These are phyloP conservation scores for Argynnis bischoffii DNA, from an alignment of 2,888 invertebrate species.

Conservation along the genomic window DNA sequence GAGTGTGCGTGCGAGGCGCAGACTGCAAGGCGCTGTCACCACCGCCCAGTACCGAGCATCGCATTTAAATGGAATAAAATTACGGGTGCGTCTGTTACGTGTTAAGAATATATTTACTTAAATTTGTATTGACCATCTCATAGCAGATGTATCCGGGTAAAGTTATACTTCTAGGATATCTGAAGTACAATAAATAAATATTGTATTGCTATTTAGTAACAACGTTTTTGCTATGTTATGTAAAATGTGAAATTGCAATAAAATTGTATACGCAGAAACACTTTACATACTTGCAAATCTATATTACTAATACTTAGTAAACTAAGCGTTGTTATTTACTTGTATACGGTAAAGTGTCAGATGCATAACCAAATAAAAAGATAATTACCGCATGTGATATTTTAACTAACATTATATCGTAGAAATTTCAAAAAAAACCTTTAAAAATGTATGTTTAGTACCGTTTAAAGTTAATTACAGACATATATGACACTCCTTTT, in stretches of 20 bases:
- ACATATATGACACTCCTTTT: slow-evolving; percentile 4
- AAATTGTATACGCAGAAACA: no score
- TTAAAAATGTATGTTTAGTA: slow-evolving; percentile 7
- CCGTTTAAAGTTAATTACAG: slow-evolving; percentile 5
- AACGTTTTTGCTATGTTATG: no score
- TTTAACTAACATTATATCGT: not conserved
- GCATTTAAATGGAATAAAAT: slow-evolving; percentile 38
- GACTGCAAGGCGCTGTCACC: slow-evolving; percentile 47
- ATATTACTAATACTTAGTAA: no score
- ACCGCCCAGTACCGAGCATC: slow-evolving; percentile 30
- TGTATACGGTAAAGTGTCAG: not conserved
- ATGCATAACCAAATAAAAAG: not conserved
- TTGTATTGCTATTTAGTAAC: not conserved
- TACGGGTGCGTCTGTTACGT: slow-evolving; percentile 22
- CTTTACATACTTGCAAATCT: no score
- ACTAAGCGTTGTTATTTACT: no score
- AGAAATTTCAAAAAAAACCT: slow-evolving; percentile 2
- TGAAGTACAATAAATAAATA: not conserved
- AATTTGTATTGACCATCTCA: not conserved
- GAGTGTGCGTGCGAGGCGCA: slow-evolving; percentile 43
- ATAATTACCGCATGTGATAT: slow-evolving; percentile 1
- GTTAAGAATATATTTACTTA: slow-evolving; percentile 25
- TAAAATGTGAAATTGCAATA: no score
- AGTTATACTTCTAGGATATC: not conserved
- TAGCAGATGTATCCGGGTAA: slow-evolving; percentile 12